A percentile compares a stretch with the other conserved stretches of the same genome.
These are phyloP conservation scores for Valencia hispanica DNA, from an alignment of 2,797 vertebrate genomes.

Conservation along the genomic window DNA sequence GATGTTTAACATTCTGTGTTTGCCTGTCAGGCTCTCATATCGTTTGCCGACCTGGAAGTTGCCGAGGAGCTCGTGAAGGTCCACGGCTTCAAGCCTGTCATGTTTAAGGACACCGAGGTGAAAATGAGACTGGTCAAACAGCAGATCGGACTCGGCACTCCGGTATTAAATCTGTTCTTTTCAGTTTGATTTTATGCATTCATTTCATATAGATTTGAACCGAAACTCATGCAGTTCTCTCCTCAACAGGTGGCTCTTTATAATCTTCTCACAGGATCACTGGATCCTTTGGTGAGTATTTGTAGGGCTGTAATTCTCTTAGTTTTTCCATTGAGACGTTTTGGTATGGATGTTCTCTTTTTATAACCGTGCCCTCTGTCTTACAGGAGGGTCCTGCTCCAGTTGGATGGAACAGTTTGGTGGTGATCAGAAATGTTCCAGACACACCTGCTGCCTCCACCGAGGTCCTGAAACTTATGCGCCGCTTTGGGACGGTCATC, in stretches of 20 bases:
- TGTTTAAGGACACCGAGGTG: constrained; percentile 79
- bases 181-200: not conserved
- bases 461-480: constrained; percentile 85
- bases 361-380: not conserved
- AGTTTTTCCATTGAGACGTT: not conserved
- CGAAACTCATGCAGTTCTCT: not conserved
- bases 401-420: constrained; percentile 67
- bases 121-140: constrained; percentile 74
- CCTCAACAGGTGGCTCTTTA: constrained; percentile 70
- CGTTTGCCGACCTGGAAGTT: constrained; percentile 75
- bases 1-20: not conserved
- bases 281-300: constrained; percentile 61
- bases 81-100: constrained; percentile 80
- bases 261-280: constrained; percentile 66
- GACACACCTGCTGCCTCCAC: constrained; percentile 72
- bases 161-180: constrained; percentile 72
- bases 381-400: constrained; percentile 40
- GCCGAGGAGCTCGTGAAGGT: constrained; percentile 88
- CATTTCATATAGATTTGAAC: not conserved
- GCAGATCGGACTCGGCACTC: constrained; percentile 73
- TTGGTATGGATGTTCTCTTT: not conserved
- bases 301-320: not conserved
- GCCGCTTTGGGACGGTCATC: constrained; percentile 81
- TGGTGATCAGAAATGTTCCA: constrained; percentile 87
- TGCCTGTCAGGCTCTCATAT: constrained; percentile 80